Evolutionary conservation across 2,888 invertebrate genomes (phyloP).

Genomic region (Crocallis elinguaria): DNA sequence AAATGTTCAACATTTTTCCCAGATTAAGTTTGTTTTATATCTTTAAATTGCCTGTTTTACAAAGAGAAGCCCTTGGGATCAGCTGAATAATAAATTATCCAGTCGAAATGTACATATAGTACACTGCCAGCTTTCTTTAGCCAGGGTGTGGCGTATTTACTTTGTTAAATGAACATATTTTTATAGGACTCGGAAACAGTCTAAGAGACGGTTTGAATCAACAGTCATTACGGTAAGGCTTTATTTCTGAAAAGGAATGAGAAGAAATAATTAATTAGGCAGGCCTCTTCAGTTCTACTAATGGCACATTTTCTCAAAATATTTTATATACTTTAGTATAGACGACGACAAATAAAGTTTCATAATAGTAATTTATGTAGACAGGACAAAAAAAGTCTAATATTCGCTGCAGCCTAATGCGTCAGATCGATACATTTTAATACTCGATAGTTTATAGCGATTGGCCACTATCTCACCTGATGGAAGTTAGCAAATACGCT

Average conservation of each 20-base stretch:
- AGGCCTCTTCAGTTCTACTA: no score
- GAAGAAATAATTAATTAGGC: not conserved
- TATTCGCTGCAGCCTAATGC: no score
- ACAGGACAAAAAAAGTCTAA: no score
- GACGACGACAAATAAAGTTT: no score
- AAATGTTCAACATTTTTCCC: conserved; percentile 17
- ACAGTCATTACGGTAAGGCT: not conserved
- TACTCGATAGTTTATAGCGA: no score
- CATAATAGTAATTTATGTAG: no score
- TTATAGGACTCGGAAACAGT: not conserved
- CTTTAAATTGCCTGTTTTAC: conserved; percentile 36
- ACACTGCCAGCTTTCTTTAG: conserved; percentile 6
- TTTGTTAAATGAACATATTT: conserved; percentile 1
- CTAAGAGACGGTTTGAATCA: not conserved
- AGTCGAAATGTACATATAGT: conserved; percentile 29
- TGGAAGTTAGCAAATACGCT: no score
- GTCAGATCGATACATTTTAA: no score
- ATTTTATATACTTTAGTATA: no score
- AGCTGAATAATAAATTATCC: conserved; percentile 39
- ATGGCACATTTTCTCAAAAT: no score
- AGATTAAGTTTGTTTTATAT: conserved; percentile 30
- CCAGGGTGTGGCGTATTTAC: not conserved
- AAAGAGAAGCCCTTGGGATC: conserved; percentile 33
- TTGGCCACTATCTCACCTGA: no score
- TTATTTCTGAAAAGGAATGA: not conserved